Conservation (phyloP, 2,113 vertebrate species). For the Cavia aperea region DNA sequence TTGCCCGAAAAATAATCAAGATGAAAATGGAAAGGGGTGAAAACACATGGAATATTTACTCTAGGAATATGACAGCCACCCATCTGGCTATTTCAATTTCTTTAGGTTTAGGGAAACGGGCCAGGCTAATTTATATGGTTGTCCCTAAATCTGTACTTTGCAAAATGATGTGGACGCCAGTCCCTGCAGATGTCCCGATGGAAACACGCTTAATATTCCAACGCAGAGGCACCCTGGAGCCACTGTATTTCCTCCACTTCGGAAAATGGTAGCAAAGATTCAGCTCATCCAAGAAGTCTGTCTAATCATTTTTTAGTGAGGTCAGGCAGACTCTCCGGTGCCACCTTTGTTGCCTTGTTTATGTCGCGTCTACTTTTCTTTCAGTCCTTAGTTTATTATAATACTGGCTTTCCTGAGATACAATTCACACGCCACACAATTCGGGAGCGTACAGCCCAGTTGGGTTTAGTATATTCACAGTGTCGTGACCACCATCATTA, state of each 20-base stretch:
- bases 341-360: not conserved
- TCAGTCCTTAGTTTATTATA: not conserved
- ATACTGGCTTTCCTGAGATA: not conserved
- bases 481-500: not conserved
- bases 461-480: not conserved
- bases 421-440: not conserved
- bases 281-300: not conserved
- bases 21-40: not conserved
- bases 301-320: not conserved
- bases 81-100: not conserved
- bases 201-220: not conserved
- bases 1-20: not conserved
- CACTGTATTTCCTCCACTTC: not conserved
- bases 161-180: not conserved
- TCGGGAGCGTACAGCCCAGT: not conserved
- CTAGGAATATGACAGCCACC: not conserved
- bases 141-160: not conserved
- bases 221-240: not conserved
- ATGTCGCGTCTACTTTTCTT: not conserved
- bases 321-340: not conserved
- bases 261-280: not conserved
- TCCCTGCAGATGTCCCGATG: not conserved
- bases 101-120: not conserved
- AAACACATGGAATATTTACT: not conserved
- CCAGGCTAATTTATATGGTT: not conserved